Evolutionary conservation across 1,140 invertebrate genomes (phyloP).

Genomic region (Drosophila carrolli): DNA sequence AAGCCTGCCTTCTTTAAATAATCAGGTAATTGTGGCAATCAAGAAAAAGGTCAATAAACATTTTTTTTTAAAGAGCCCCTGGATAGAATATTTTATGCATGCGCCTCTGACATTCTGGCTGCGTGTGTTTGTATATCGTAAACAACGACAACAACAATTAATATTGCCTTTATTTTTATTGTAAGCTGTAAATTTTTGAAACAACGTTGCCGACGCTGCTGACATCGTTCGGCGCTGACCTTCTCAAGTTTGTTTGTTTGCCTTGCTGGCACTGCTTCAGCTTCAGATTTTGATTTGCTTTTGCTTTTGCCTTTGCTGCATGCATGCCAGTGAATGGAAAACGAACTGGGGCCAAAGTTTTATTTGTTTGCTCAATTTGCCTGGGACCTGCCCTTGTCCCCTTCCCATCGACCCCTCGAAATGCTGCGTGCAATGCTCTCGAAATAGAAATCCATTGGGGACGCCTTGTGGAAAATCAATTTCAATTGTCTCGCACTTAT

Average conservation of each 20-base stretch:
- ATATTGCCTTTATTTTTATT: constrained; percentile 66
- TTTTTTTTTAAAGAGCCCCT: constrained; percentile 1
- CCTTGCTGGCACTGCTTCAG: constrained; percentile 17
- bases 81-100: not conserved
- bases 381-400: constrained; percentile 49
- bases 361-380: constrained; percentile 65
- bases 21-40: not conserved
- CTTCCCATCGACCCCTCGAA: not conserved
- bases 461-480: constrained; percentile 68
- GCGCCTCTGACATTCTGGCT: constrained; percentile 39
- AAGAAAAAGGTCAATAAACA: constrained; percentile 1
- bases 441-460: constrained; percentile 40
- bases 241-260: constrained; percentile 73
- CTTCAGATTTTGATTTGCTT: constrained; percentile 23
- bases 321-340: constrained; percentile 23
- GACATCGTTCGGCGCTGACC: constrained; percentile 62
- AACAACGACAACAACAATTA: constrained; percentile 31
- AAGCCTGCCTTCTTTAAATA: not conserved
- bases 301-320: constrained; percentile 17
- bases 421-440: constrained; percentile 39
- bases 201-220: constrained; percentile 45
- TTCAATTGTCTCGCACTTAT: constrained; percentile 74
- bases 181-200: constrained; percentile 61
- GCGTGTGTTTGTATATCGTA: constrained; percentile 14
- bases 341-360: constrained; percentile 64